phyloP scores from a whole-genome alignment of 2,113 vertebrate species.

The Crypturellus undulatus region DNA sequence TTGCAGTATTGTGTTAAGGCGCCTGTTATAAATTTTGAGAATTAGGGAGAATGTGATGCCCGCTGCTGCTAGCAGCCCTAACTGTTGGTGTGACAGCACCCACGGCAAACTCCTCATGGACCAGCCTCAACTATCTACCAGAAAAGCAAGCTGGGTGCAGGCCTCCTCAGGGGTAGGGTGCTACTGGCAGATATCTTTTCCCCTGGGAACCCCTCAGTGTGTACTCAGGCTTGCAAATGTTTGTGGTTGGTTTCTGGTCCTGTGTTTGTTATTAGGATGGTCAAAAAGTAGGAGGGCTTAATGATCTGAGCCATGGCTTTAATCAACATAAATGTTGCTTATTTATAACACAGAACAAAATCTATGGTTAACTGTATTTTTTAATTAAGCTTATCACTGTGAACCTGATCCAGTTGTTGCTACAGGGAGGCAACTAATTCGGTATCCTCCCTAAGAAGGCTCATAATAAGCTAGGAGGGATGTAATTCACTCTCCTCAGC shows the following conservation, averaged over 20 bases:
- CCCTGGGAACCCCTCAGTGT: accelerated
- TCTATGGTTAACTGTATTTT: conserved; percentile 61
- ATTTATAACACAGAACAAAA: conserved; percentile 42
- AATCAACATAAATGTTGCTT: conserved; percentile 42
- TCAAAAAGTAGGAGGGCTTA: conserved; percentile 38
- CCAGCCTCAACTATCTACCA: background rate
- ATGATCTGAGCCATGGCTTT: conserved; percentile 32
- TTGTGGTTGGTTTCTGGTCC: background rate
- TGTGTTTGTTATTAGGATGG: background rate
- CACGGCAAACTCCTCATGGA: background rate
- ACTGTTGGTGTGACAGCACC: background rate
- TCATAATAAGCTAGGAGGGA: background rate
- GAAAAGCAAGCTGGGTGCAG: background rate
- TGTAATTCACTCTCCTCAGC: conserved; percentile 16
- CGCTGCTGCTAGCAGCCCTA: background rate
- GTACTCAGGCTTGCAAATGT: accelerated
- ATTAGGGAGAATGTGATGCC: background rate
- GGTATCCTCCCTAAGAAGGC: conserved; percentile 54
- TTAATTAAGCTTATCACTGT: conserved; percentile 78
- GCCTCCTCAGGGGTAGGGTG: background rate
- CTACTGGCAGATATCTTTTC: background rate
- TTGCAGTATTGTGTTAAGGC: background rate
- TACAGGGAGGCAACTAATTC: conserved; percentile 71
- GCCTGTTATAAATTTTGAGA: background rate
- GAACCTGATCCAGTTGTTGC: conserved; percentile 48